A percentile compares a stretch with the other conserved stretches of the same genome.
Evolutionary conservation across 2,797 vertebrate species (phyloP).

Genomic region (Enteromius paludinosus): DNA sequence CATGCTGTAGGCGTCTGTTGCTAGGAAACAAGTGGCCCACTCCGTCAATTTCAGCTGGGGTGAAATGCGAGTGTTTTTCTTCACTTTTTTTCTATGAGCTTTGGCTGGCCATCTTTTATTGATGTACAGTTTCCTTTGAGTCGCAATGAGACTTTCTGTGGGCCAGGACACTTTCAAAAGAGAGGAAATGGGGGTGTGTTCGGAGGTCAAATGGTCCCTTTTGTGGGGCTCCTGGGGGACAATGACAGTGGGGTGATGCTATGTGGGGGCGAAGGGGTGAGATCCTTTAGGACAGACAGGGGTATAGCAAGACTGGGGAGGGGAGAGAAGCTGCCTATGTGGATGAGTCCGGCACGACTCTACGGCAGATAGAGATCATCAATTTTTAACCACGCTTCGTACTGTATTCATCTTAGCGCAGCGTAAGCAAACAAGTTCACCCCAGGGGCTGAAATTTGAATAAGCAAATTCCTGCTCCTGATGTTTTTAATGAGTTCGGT

Average conservation of each 20-base stretch:
- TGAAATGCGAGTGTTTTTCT: slow-evolving; percentile 49
- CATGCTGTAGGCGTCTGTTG: slow-evolving; percentile 58
- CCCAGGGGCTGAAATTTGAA: slow-evolving; percentile 54
- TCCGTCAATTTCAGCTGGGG: slow-evolving; percentile 56
- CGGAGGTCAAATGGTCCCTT: slow-evolving; percentile 53
- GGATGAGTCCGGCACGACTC: slow-evolving; percentile 51
- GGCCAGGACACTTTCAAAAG: slow-evolving; percentile 66
- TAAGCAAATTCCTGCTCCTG: slow-evolving; percentile 62
- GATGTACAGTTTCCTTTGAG: slow-evolving; percentile 73
- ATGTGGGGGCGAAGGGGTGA: slow-evolving; percentile 43
- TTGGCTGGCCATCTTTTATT: slow-evolving; percentile 61
- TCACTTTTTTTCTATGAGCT: slow-evolving; percentile 57
- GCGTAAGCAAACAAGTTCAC: slow-evolving; percentile 46
- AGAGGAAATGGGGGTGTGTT: slow-evolving; percentile 56
- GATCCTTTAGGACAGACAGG: slow-evolving; percentile 31
- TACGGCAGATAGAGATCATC: slow-evolving; percentile 55
- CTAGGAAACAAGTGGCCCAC: slow-evolving; percentile 51
- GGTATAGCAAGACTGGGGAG: slow-evolving; percentile 18
- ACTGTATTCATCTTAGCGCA: slow-evolving; percentile 46
- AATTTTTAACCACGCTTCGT: slow-evolving; percentile 46
- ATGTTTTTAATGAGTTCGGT: slow-evolving; percentile 72
- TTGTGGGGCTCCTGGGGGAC: slow-evolving; percentile 56
- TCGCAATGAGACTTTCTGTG: slow-evolving; percentile 62
- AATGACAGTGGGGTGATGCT: slow-evolving; percentile 56
- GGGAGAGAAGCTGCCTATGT: slow-evolving; percentile 6